These are phyloP conservation scores for Drosophila kambysellisi DNA, from an alignment of 2,888 invertebrate genomes.

Conservation along the genomic window DNA sequence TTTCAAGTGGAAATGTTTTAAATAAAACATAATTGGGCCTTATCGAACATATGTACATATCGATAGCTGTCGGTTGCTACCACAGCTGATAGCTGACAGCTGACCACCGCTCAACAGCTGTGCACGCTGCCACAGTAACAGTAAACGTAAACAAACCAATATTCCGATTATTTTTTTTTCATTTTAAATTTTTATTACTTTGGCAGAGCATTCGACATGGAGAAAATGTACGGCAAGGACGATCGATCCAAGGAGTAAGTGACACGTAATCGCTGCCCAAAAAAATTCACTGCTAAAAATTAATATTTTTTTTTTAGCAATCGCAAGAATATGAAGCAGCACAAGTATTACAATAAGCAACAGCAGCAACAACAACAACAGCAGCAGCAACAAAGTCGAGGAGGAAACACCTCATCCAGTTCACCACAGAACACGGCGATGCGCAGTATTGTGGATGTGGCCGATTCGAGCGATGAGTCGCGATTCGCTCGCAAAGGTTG, in stretches of 20 bases:
- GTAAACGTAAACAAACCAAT: constrained; percentile 47
- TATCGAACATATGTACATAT: neutral
- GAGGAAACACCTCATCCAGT: constrained; percentile 74
- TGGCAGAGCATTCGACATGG: constrained; percentile 3
- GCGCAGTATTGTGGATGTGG: constrained; percentile 83
- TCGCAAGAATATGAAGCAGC: constrained; percentile 81
- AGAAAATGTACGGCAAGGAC: constrained; percentile 80
- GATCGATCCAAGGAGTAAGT: constrained; percentile 83
- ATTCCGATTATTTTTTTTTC: neutral
- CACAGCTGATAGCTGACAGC: constrained; percentile 38
- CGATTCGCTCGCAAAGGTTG: constrained; percentile 75
- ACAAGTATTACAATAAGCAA: constrained; percentile 59
- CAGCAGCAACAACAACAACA: constrained; percentile 48
- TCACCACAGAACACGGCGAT: constrained; percentile 70
- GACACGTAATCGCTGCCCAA: constrained; percentile 27
- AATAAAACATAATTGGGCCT: neutral
- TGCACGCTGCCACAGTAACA: constrained; percentile 33
- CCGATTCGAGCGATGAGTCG: constrained; percentile 83
- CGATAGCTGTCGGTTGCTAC: neutral
- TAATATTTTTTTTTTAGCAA: constrained; percentile 63
- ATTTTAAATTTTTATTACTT: constrained; percentile 30
- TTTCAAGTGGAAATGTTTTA: neutral
- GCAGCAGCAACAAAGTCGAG: constrained; percentile 28
- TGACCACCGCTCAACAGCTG: constrained; percentile 27
- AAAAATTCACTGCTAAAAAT: neutral